Base-by-base conservation (phyloP, 2,797 vertebrate genomes). In the Falco berigora region DNA sequence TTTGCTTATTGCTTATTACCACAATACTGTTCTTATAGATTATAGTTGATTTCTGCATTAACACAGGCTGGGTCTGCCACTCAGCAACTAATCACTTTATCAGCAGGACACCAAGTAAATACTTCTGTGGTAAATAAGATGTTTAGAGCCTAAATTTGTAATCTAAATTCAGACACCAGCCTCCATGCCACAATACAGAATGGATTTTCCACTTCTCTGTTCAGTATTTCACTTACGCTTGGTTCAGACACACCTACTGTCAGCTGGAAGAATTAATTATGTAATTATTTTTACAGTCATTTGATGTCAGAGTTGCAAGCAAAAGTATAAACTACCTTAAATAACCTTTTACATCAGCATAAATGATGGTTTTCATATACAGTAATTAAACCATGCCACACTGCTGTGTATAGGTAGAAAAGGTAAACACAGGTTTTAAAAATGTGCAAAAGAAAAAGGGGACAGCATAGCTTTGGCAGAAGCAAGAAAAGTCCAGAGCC, bases 71-170 rank as follows among this genome's bases (percentile, higher is more conserved):
- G 80, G 98, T 98, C 58, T 99, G 98, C 96, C 98, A 98, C 96
- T 98, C 98, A 63, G 98, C 99, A 61, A 98, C 98, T 34, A 99
- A 99, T 97, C 98, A 98, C 97, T 98, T 99, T 96, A 98, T 99
- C 94, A 98, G 98, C 97, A 99, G 98, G 97, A 90, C 98, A 58
- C 98, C 98, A 98, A 98, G 98, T 99, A 98, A 98, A 96, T 89
- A 64, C 16, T 93, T 96, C 25, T 56, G 46, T 34, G 23, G 56
- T 83, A 86, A 94, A 50, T 58, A 66, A 71, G 46, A 83, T 46
- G 28, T 77, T 92, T 61, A 67, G n/a, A 86, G 66, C 22, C 52
- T 83, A 68, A 73, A 90, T 80, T 74, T 86, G 58, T 47, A 68
- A 81, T 78, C 56, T 72, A 61, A 94, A 79, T 91, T 91, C 82